Conservation (phyloP, 1,140 invertebrate genomes). For the Paraescarpia echinospica region DNA sequence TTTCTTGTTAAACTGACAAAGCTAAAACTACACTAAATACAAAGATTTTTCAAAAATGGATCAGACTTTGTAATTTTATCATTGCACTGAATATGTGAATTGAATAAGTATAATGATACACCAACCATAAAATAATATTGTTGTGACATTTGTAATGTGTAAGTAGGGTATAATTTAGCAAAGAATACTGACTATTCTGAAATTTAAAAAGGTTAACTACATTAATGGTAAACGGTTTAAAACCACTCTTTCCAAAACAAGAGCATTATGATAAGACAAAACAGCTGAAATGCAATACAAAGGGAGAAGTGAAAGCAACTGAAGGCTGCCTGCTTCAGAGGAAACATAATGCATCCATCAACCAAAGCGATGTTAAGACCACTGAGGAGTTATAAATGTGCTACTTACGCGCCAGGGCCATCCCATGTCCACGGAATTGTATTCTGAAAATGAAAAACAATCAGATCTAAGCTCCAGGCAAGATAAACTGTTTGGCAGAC, state of each 20-base stretch:
- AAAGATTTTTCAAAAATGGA: too few relatives aligned
- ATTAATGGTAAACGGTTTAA: too few relatives aligned
- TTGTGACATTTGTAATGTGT: neutral
- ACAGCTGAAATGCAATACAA: neutral
- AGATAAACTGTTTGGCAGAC: slow-evolving; percentile 12
- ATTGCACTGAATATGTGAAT: too few relatives aligned
- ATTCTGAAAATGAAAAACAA: slow-evolving; percentile 62
- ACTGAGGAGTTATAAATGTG: neutral
- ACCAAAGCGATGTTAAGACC: neutral
- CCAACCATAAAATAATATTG: neutral
- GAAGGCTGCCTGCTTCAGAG: neutral
- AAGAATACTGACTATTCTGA: neutral
- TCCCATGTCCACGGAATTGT: slow-evolving; percentile 98
- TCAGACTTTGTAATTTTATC: too few relatives aligned
- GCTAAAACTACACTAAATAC: too few relatives aligned
- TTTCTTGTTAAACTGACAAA: too few relatives aligned
- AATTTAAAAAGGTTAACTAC: too few relatives aligned
- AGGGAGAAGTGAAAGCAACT: neutral
- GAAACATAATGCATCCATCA: neutral
- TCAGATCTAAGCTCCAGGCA: slow-evolving; percentile 6
- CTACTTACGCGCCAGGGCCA: slow-evolving; percentile 88
- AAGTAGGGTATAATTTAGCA: neutral
- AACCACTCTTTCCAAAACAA: too few relatives aligned
- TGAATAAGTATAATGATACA: too few relatives aligned
- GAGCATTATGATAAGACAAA: neutral